These are phyloP conservation scores for Drosophila chauvacae DNA, from an alignment of 1,140 invertebrate genomes.

Conservation along the genomic window DNA sequence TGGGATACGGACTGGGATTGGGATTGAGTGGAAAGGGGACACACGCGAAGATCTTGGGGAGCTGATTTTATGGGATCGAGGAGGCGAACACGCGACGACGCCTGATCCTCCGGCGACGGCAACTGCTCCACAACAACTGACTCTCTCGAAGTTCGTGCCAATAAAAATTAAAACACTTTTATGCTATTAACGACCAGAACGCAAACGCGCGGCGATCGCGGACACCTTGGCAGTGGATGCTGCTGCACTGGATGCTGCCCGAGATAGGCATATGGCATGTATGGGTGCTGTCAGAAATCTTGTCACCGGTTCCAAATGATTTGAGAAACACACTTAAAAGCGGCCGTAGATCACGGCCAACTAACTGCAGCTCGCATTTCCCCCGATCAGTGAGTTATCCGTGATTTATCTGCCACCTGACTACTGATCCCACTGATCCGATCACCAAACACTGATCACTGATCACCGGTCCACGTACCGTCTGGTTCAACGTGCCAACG, in stretches of 20 bases:
- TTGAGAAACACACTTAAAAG: constrained; percentile 47
- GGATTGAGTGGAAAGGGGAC: constrained; percentile 32
- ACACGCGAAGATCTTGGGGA: constrained; percentile 65
- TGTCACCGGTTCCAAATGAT: constrained; percentile 28
- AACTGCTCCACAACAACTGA: constrained; percentile 64
- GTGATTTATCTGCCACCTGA: constrained; percentile 20
- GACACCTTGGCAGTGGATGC: constrained; percentile 52
- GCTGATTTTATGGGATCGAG: constrained; percentile 69
- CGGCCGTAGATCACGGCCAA: constrained; percentile 35
- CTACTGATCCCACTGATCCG: constrained; percentile 18
- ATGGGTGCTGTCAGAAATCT: constrained; percentile 56
- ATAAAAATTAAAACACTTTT: constrained; percentile 82
- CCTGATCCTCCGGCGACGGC: constrained; percentile 61
- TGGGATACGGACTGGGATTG: not conserved
- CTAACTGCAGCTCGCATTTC: constrained; percentile 16
- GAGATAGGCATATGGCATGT: constrained; percentile 14
- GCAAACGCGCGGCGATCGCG: constrained; percentile 54
- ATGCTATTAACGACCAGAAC: constrained; percentile 75
- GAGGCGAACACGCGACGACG: constrained; percentile 57
- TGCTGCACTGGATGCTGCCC: constrained; percentile 31
- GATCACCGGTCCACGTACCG: constrained; percentile 49
- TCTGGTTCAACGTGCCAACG: constrained; percentile 76
- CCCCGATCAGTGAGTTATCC: constrained; percentile 17
- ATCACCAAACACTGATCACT: constrained; percentile 10
- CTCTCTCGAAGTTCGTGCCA: constrained; percentile 66